Evolutionary conservation across 64 coral and sea anemone genomes (phyloP), one percentile per base, ranked within the genome.

Genomic region (Exaiptasia diaphana): DNA sequence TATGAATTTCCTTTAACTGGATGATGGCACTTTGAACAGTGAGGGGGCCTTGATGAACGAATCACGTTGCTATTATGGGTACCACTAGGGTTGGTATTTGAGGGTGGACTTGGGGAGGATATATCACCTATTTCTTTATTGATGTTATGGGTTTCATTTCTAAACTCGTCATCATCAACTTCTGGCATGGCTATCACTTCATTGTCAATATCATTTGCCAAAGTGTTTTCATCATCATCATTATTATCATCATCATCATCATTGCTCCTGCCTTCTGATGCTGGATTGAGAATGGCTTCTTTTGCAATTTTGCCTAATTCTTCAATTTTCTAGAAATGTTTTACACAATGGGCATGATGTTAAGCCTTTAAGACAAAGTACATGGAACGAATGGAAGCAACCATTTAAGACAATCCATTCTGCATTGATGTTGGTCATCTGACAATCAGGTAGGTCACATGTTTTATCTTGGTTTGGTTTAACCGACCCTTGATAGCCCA

Each of bases 331-430:
- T 3, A 89, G 86, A 43, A 81, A 81, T 14, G 50, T 38, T 60
- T 89, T 59, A 39, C 86, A 82, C 31, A 82, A 44, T 12, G 86
- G 77, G 54, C 69, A 82, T 30, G 54, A 41, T 36, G 6, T 50
- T 58, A 30, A 56, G 8, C 38, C 74, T 63, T 64, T 72, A 2
- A 82, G 42, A 63, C 77, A 81, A 17, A 23, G 40, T 18, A 82
- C 44, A 73, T 90, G 87, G 23, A 90, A 90, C 3, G 87, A 90
- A 82, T 81, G 87, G 53, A 71, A 61, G 50, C 78, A 82, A 20
- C 68, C 78, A 26, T 68, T 1, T 40, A 83, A 50, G 4, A 75
- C 26, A 77, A 22, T 59, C 88, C 88, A 74, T 28, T 72, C 28
- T 55, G 60, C 75, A 33, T 74, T 20, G 22, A 31, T 13, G 38